These are phyloP conservation scores for Pteropus rufus DNA, from an alignment of 2,797 vertebrate species.

Conservation along the genomic window DNA sequence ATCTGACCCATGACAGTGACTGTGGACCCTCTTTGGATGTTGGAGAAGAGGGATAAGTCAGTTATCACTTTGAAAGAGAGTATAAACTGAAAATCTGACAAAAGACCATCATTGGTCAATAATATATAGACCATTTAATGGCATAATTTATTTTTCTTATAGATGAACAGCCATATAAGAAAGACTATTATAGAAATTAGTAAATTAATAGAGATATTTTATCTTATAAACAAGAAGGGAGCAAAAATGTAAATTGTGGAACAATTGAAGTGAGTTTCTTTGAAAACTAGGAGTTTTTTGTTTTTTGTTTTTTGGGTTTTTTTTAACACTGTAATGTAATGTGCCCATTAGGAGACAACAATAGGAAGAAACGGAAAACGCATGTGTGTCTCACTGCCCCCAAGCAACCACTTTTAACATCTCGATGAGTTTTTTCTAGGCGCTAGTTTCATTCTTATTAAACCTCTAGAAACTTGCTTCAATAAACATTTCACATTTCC, in stretches of 20 bases:
- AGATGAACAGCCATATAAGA: background rate
- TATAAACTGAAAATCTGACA: background rate
- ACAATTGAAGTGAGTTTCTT: background rate
- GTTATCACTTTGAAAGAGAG: background rate
- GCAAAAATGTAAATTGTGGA: background rate
- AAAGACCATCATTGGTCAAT: background rate
- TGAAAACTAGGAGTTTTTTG: background rate
- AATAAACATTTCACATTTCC: background rate
- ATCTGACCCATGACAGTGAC: background rate
- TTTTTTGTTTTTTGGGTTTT: background rate
- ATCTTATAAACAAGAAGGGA: background rate
- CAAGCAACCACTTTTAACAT: background rate
- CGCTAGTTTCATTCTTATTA: constrained; percentile 11
- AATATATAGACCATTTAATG: background rate
- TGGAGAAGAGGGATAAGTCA: background rate
- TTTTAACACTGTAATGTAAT: background rate
- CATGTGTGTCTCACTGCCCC: background rate
- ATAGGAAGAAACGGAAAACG: background rate
- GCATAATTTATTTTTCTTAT: background rate
- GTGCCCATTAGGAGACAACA: background rate
- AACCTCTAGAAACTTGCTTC: background rate
- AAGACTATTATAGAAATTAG: background rate
- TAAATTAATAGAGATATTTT: background rate
- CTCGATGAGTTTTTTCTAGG: background rate
- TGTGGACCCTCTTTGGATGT: background rate